phyloP scores from a whole-genome alignment of 2,888 invertebrate species.

The Acronicta alni region DNA sequence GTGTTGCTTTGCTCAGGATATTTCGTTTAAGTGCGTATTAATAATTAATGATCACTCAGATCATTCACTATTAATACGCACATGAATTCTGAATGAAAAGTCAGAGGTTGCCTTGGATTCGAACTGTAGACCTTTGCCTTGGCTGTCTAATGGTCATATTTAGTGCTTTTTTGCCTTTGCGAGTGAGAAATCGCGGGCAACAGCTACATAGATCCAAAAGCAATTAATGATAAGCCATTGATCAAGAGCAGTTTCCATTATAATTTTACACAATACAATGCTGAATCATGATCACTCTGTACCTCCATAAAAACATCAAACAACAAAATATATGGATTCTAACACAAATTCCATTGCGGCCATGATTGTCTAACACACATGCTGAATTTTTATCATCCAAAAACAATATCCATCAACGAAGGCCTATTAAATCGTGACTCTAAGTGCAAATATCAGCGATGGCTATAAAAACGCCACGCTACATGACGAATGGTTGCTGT shows the following conservation, averaged over 20 bases:
- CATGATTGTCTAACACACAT: constrained; percentile 44
- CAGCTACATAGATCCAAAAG: no score
- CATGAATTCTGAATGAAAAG: no score
- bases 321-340: constrained; percentile 31
- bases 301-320: constrained; percentile 34
- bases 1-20: no score
- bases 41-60: no score
- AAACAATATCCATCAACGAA: constrained; percentile 48
- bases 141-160: no score
- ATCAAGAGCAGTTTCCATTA: background rate
- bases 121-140: no score
- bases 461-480: constrained; percentile 61
- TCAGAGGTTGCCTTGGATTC: no score
- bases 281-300: constrained; percentile 3
- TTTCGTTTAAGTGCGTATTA: no score
- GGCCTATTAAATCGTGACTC: constrained; percentile 50
- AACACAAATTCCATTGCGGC: constrained; percentile 29
- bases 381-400: constrained; percentile 47
- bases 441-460: constrained; percentile 58
- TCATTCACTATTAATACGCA: no score
- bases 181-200: no score
- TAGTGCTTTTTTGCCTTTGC: no score
- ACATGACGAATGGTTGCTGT: constrained; percentile 59
- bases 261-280: constrained; percentile 13
- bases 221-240: background rate